Conservation (phyloP, 2,888 invertebrate species). For the Mongoloraphidia duomilia region DNA sequence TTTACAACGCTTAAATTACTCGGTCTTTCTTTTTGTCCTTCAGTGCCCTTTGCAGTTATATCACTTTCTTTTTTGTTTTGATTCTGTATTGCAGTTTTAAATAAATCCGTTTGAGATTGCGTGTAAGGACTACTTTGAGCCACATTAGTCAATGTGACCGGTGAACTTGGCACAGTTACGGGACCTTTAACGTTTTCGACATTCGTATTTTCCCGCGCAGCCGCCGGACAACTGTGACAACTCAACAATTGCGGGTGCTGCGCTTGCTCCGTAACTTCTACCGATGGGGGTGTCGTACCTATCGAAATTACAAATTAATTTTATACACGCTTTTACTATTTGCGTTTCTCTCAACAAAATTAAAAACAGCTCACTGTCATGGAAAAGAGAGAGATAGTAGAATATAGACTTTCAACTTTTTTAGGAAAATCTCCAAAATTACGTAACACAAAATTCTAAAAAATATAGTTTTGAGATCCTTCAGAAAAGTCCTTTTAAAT, state of each 20-base stretch:
- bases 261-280: conserved; percentile 21
- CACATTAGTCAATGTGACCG: conserved; percentile 21
- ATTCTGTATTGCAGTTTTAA: not conserved
- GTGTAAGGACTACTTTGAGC: not conserved
- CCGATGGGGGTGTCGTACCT: conserved; percentile 52
- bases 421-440: no score
- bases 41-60: not conserved
- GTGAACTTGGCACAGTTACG: conserved; percentile 34
- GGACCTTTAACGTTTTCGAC: conserved; percentile 19
- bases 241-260: conserved; percentile 32
- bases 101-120: not conserved
- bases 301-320: no score
- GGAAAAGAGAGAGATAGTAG: no score
- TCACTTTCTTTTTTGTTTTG: not conserved
- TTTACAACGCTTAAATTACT: conserved; percentile 4
- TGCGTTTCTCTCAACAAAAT: no score
- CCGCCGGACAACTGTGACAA: conserved; percentile 35
- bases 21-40: conserved; percentile 1
- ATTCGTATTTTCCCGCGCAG: conserved; percentile 24
- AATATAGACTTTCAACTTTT: no score
- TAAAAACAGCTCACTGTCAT: no score
- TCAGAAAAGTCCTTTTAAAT: no score
- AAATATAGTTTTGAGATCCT: no score
- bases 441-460: no score
- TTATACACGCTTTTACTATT: no score